Evolutionary conservation across 2,888 invertebrate genomes (phyloP), one percentile per base, ranked within the genome.

Genomic region (Poecilobothrus nobilitatus): DNA sequence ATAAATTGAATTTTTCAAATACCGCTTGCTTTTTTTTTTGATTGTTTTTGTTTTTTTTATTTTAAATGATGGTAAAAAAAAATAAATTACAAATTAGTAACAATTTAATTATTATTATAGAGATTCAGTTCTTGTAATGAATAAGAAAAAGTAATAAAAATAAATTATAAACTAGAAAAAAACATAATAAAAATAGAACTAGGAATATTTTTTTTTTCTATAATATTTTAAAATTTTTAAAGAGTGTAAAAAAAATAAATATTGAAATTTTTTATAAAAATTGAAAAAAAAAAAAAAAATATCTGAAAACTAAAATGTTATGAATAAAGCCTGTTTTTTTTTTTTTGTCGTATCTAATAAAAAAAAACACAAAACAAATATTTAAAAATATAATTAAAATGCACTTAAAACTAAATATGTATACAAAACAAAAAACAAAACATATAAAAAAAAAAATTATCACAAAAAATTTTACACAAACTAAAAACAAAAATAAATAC

Each of bases 1-100:
- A 95, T 76, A 92, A 85, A 79, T 91, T 91, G 86, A 94, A 95
- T 83, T 94, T 94, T 82, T 95, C 95, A 84, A 95, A 92, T 75
- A 95, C 92, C 78, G 95, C 95, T 92, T 94, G 94, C 95, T 95
- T 86, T 74, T 70, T 66, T 66, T 65, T 67, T 62, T 15, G 27
- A 27, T 27, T 4, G 27, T 27, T 27, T 27, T 2, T 27, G 66
- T 67, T 67, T 63, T 33, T 9, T 66, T 10, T 68, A 73, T 71
- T 27, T 68, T 71, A 41, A 27, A 41, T 33, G 63, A 21, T 64
- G 15, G 72, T 72, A 74, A 74, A 73, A 76, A 73, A 75, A 76
- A 75, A 74, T 75, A 70, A 67, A 68, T n/a, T 70, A 64, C 70
- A 71, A 76, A 76, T 72, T 76, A 75, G 78, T 80, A 79, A 79